Conservation (phyloP, 1,140 invertebrate species). For the Antheraea mylitta region DNA sequence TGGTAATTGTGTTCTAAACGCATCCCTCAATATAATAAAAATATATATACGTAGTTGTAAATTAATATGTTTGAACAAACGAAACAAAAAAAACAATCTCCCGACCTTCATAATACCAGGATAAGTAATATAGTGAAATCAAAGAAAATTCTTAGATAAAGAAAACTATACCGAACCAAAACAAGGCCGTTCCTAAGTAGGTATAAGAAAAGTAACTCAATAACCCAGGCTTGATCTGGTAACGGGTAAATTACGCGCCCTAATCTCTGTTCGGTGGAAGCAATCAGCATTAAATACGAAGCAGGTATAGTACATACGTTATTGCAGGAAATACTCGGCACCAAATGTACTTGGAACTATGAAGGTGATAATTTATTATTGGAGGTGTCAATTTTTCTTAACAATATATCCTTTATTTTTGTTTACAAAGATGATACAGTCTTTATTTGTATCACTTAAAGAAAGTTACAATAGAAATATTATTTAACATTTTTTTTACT, state of each 20-base stretch:
- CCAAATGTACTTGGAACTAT: not conserved
- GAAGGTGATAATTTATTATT: not conserved
- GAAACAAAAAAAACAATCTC: too few species aligned
- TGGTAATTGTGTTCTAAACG: too few species aligned
- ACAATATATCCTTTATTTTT: not conserved
- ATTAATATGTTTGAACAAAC: too few species aligned
- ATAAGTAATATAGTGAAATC: not conserved
- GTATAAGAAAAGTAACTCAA: not conserved
- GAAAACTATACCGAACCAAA: not conserved
- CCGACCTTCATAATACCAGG: not conserved
- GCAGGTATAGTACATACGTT: conserved; percentile 24
- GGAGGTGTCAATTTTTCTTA: not conserved
- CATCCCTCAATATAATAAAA: too few species aligned
- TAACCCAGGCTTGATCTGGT: conserved; percentile 22
- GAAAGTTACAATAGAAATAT: too few species aligned
- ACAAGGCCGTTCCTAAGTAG: not conserved
- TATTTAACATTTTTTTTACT: too few species aligned
- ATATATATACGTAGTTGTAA: too few species aligned
- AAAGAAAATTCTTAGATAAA: not conserved
- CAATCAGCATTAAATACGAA: conserved; percentile 41
- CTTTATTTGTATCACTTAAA: too few species aligned
- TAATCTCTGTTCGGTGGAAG: conserved; percentile 35
- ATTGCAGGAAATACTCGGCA: conserved; percentile 15
- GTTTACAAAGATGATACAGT: too few species aligned
- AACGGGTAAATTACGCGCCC: conserved; percentile 34